Percentiles rank a stretch among this genome's conserved stretches.
Evolutionary conservation across 2,113 vertebrate species (phyloP).

Genomic region (Thamnophis sirtalis): DNA sequence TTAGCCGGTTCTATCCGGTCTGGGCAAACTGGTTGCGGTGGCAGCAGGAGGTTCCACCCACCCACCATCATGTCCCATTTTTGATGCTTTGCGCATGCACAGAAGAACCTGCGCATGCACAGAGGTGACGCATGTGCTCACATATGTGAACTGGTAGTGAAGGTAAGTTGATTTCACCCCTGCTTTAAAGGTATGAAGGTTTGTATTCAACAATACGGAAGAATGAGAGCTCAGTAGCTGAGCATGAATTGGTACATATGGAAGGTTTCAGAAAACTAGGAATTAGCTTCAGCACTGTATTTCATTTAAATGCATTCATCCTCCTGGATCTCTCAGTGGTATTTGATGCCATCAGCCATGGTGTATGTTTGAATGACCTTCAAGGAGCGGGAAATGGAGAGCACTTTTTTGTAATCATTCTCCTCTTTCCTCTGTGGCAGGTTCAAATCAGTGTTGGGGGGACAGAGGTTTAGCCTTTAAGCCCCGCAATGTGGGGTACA

Average conservation of each 20-base stretch:
- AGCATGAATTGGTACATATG: background rate
- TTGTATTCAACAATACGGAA: background rate
- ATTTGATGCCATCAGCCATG: background rate
- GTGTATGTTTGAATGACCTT: background rate
- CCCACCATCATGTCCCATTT: too few relatives aligned
- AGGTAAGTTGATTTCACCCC: too few relatives aligned
- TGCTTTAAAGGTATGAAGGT: conserved; percentile 1
- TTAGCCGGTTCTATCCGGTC: too few relatives aligned
- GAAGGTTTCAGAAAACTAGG: background rate
- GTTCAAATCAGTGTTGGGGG: background rate
- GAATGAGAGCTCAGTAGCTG: background rate
- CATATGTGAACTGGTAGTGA: too few relatives aligned
- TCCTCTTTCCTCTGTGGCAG: background rate
- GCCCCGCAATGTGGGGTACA: background rate
- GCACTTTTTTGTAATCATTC: background rate
- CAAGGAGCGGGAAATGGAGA: background rate
- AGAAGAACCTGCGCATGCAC: too few relatives aligned
- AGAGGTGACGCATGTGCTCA: too few relatives aligned
- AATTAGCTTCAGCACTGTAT: background rate
- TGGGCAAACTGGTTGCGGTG: too few relatives aligned
- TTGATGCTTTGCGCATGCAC: too few relatives aligned
- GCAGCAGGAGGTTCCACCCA: too few relatives aligned
- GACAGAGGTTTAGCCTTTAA: background rate
- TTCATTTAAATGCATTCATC: background rate
- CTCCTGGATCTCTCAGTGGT: background rate